A percentile compares a stretch with the other conserved stretches of the same genome.
Evolutionary conservation across 1,140 invertebrate species (phyloP).

Genomic region (Pogonomyrmex barbatus): DNA sequence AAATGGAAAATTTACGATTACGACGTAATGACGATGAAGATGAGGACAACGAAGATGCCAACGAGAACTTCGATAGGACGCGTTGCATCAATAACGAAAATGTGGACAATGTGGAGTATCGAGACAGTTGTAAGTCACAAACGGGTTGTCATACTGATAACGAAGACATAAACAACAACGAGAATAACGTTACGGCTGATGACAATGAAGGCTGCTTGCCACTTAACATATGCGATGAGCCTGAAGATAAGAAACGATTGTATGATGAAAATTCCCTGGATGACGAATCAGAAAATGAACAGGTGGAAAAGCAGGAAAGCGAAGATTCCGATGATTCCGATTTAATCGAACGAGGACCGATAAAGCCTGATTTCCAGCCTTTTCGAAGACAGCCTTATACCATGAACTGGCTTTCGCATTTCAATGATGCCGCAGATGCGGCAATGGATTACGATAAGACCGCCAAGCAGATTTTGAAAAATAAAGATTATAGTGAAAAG

Average conservation of each 20-base stretch:
- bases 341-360: conserved; percentile 73
- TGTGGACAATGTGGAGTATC: neutral
- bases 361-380: conserved; percentile 65
- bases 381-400: conserved; percentile 69
- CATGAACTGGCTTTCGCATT: conserved; percentile 15
- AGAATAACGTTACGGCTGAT: neutral
- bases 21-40: neutral
- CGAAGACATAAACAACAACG: conserved; percentile 49
- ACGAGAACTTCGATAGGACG: conserved; percentile 13
- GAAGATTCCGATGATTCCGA: conserved; percentile 61
- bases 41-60: neutral
- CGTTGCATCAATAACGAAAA: conserved; percentile 1
- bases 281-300: neutral
- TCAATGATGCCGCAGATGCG: neutral
- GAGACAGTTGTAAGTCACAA: neutral
- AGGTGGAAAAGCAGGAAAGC: neutral
- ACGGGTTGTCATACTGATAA: neutral
- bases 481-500: conserved; percentile 71
- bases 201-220: neutral
- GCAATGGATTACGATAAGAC: conserved; percentile 70
- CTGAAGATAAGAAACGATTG: neutral
- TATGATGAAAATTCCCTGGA: conserved; percentile 24
- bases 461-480: conserved; percentile 73
- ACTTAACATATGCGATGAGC: conserved; percentile 28
- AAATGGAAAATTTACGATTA: conserved; percentile 64